Evolutionary conservation across 2,888 invertebrate genomes (phyloP).

Genomic region (Priocnemis perturbator): DNA sequence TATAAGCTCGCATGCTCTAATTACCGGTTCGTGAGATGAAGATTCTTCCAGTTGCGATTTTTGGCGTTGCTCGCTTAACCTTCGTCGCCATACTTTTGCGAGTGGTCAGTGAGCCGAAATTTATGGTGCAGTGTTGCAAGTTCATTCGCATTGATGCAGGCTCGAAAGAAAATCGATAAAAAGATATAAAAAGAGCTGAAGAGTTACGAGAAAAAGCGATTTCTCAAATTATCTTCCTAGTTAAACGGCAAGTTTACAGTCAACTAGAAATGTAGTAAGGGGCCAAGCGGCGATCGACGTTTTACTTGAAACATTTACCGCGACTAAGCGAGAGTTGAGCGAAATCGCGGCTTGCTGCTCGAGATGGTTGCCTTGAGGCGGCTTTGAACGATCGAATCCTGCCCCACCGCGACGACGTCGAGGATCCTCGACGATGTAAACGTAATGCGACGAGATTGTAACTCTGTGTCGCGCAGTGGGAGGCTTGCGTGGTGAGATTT

Average conservation of each 20-base stretch:
- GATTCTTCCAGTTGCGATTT: conserved; percentile 19
- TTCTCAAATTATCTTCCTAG: conserved; percentile 55
- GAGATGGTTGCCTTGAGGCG: background rate
- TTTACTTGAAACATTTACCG: conserved; percentile 42
- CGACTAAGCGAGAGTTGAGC: conserved; percentile 34
- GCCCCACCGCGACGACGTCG: too few species aligned
- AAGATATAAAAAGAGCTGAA: too few species aligned
- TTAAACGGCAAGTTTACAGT: conserved; percentile 51
- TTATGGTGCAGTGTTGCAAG: conserved; percentile 53
- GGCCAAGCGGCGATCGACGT: conserved; percentile 28
- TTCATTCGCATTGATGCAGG: too few species aligned
- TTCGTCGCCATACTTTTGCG: conserved; percentile 4
- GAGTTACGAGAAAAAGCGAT: too few species aligned
- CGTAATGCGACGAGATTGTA: too few species aligned
- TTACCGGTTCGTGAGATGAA: conserved; percentile 1
- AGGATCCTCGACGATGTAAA: too few species aligned
- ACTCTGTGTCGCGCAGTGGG: too few species aligned
- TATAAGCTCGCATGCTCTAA: too few species aligned
- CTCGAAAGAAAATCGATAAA: too few species aligned
- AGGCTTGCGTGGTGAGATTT: background rate
- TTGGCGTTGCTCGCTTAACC: background rate
- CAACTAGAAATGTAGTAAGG: conserved; percentile 40
- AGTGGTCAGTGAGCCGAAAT: conserved; percentile 57
- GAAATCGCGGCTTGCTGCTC: conserved; percentile 26
- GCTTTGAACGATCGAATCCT: too few species aligned